Evolutionary conservation across 1,140 invertebrate genomes (phyloP).

Genomic region (Drosophila lacertosa): DNA sequence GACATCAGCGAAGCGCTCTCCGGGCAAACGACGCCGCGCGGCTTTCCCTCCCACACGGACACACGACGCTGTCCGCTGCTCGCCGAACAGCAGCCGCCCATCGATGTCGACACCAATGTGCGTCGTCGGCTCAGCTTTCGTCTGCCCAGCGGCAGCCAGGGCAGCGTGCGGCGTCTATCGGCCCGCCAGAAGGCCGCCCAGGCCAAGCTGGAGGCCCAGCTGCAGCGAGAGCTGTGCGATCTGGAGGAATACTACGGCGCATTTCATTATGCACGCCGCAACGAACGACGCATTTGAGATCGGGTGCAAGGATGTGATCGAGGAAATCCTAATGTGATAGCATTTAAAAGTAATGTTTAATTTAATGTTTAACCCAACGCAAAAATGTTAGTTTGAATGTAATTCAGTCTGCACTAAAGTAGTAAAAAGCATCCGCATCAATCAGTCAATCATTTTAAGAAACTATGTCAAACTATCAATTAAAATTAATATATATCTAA

Average conservation of each 20-base stretch:
- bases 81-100: conserved; percentile 37
- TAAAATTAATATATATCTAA: too few species aligned
- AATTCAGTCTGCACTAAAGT: conserved; percentile 24
- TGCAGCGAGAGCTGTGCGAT: conserved; percentile 59
- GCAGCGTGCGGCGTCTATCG: conserved; percentile 33
- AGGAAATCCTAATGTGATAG: conserved; percentile 57
- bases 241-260: conserved; percentile 73
- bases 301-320: not conserved
- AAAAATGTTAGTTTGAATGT: conserved; percentile 26
- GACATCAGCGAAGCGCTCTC: conserved; percentile 60
- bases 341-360: conserved; percentile 30
- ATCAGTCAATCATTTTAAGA: not conserved
- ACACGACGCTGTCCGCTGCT: conserved; percentile 35
- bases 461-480: too few species aligned
- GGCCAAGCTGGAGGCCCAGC: conserved; percentile 49
- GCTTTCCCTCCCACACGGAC: conserved; percentile 71
- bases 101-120: conserved; percentile 41
- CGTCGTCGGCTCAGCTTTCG: conserved; percentile 59
- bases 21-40: conserved; percentile 61
- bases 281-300: conserved; percentile 51
- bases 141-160: conserved; percentile 31
- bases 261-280: conserved; percentile 61
- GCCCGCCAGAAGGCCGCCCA: conserved; percentile 53
- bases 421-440: not conserved
- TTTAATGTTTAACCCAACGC: too few species aligned